Evolutionary conservation across 2,113 vertebrate genomes (phyloP).

Genomic region (Eonycteris spelaea): DNA sequence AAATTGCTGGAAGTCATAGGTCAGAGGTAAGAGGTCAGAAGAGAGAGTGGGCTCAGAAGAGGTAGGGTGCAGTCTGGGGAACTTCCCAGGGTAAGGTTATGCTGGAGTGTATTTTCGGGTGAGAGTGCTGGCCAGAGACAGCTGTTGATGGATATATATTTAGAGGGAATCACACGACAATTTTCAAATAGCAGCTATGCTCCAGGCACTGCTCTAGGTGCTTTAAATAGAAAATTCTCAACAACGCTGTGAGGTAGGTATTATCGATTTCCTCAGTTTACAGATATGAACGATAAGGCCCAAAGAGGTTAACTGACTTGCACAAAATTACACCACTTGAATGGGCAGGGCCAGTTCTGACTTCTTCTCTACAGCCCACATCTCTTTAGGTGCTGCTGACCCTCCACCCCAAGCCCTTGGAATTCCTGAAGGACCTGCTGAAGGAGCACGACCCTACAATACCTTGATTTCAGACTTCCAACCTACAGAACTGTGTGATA

Average conservation of each 20-base stretch:
- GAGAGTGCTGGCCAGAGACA: neutral
- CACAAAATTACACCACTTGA: neutral
- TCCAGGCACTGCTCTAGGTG: neutral
- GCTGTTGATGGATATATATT: neutral
- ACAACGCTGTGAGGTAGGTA: neutral
- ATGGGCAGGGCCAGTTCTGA: neutral
- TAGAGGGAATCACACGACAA: neutral
- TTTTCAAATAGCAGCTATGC: neutral
- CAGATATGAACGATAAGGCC: neutral
- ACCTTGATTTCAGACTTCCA: neutral
- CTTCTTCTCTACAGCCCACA: neutral
- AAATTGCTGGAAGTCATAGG: neutral
- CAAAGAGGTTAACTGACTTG: neutral
- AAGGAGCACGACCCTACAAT: no score
- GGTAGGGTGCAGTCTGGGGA: no score
- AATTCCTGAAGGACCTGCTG: neutral
- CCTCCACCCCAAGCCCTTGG: neutral
- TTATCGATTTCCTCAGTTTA: neutral
- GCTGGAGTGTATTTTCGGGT: neutral
- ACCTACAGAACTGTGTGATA: neutral
- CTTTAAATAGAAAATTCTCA: neutral
- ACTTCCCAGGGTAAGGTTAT: neutral
- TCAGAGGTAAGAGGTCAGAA: neutral
- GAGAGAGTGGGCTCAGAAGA: neutral
- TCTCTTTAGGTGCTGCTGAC: neutral